phyloP scores from a whole-genome alignment of 2,113 vertebrate genomes.

The Thamnophis sirtalis region DNA sequence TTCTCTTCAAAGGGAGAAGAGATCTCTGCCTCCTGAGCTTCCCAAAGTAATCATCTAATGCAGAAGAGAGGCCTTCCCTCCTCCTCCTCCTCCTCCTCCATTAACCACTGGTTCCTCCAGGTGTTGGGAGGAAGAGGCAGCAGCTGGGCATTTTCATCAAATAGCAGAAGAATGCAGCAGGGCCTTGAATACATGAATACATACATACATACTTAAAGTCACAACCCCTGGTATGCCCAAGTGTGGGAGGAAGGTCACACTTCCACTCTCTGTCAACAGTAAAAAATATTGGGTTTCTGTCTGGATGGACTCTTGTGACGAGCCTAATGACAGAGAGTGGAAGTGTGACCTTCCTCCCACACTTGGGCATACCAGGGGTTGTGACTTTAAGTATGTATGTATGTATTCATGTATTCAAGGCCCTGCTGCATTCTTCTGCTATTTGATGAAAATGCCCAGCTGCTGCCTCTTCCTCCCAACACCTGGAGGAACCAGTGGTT shows the following conservation, averaged over 20 bases:
- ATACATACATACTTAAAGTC: too few species aligned
- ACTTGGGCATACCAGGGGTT: too few species aligned
- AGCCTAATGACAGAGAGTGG: too few species aligned
- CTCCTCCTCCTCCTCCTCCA: background rate
- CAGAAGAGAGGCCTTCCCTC: background rate
- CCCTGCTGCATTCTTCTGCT: conserved; percentile 21
- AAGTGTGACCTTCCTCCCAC: too few species aligned
- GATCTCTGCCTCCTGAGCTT: background rate
- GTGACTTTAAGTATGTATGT: too few species aligned
- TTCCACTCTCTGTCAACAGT: too few species aligned
- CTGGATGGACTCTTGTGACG: too few species aligned
- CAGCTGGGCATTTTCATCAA: background rate
- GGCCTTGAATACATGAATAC: too few species aligned
- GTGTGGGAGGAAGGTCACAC: too few species aligned
- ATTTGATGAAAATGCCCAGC: background rate
- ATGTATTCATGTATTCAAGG: too few species aligned
- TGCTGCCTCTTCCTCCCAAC: background rate
- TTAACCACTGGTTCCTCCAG: background rate
- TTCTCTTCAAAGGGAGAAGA: background rate
- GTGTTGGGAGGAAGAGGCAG: background rate
- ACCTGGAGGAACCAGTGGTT: background rate
- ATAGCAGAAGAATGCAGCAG: conserved; percentile 18
- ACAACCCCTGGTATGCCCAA: too few species aligned
- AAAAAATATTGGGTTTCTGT: too few species aligned
- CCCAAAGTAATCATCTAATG: background rate